These are phyloP conservation scores for Automeris io DNA, from an alignment of 2,888 invertebrate genomes.

Conservation along the genomic window DNA sequence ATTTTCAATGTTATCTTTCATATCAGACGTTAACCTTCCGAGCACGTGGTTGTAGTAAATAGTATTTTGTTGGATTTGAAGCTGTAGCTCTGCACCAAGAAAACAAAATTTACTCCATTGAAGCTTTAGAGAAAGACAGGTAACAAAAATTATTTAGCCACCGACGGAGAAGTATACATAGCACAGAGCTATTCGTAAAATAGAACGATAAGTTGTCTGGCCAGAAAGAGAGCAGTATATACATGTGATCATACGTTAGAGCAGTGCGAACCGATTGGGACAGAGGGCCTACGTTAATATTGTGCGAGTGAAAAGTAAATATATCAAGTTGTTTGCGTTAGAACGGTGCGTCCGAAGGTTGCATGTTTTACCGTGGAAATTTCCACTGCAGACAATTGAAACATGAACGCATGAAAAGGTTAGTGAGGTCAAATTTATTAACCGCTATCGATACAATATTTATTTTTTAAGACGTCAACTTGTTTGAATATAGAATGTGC, in stretches of 20 bases:
- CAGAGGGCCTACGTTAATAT: constrained; percentile 70
- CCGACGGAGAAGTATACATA: constrained; percentile 77
- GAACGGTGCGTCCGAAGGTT: constrained; percentile 56
- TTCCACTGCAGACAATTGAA: constrained; percentile 75
- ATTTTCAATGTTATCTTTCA: constrained; percentile 62
- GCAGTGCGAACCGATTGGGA: constrained; percentile 53
- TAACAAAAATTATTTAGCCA: constrained; percentile 72
- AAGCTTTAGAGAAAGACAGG: constrained; percentile 76
- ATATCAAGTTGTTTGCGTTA: constrained; percentile 31
- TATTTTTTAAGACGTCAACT: too few relatives aligned
- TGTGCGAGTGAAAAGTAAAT: constrained; percentile 44
- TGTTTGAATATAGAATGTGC: too few relatives aligned
- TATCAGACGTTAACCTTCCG: constrained; percentile 70
- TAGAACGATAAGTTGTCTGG: constrained; percentile 62
- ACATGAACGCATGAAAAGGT: constrained; percentile 56
- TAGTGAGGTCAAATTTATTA: constrained; percentile 28
- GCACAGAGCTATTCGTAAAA: constrained; percentile 75
- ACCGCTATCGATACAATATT: constrained; percentile 7
- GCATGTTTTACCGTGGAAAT: constrained; percentile 73
- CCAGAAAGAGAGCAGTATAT: constrained; percentile 54
- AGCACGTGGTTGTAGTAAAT: constrained; percentile 70
- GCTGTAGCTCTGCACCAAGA: constrained; percentile 73
- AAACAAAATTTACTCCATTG: constrained; percentile 71
- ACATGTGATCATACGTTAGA: constrained; percentile 30
- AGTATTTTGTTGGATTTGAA: constrained; percentile 73